Percentiles rank a stretch among this genome's conserved stretches.
Evolutionary conservation across 2,113 vertebrate species (phyloP).

Genomic region (Puntigrus tetrazona): DNA sequence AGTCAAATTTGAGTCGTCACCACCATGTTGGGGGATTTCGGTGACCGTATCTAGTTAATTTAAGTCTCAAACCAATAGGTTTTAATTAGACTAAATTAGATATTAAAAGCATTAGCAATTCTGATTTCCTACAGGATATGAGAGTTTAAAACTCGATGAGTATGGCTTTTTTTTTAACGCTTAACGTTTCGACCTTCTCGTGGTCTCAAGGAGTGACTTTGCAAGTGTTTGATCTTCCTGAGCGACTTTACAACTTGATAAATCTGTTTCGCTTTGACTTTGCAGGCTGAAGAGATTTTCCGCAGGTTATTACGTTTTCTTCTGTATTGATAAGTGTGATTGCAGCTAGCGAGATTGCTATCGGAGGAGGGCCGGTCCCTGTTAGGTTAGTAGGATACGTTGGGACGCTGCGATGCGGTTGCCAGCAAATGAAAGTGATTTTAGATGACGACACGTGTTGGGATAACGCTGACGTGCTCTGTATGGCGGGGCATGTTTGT

Average conservation of each 20-base stretch:
- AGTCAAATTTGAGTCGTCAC: background rate
- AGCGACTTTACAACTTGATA: background rate
- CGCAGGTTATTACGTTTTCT: background rate
- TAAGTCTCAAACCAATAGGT: background rate
- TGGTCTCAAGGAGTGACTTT: background rate
- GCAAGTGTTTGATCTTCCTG: background rate
- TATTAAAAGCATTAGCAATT: background rate
- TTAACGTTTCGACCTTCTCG: background rate
- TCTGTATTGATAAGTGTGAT: background rate
- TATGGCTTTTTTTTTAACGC: background rate
- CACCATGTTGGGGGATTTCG: background rate
- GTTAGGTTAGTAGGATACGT: background rate
- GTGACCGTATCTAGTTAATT: background rate
- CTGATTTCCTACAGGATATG: background rate
- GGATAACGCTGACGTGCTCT: background rate
- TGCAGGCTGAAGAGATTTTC: background rate
- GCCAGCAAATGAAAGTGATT: conserved; percentile 7
- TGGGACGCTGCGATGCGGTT: conserved; percentile 6
- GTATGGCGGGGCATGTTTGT: background rate
- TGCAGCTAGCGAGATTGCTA: background rate
- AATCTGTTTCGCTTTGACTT: background rate
- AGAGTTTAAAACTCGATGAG: background rate
- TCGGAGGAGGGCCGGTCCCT: background rate
- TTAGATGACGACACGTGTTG: background rate
- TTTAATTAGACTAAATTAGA: background rate